Base-by-base conservation (phyloP, 2,797 vertebrate species). In the Fundulus diaphanus region DNA sequence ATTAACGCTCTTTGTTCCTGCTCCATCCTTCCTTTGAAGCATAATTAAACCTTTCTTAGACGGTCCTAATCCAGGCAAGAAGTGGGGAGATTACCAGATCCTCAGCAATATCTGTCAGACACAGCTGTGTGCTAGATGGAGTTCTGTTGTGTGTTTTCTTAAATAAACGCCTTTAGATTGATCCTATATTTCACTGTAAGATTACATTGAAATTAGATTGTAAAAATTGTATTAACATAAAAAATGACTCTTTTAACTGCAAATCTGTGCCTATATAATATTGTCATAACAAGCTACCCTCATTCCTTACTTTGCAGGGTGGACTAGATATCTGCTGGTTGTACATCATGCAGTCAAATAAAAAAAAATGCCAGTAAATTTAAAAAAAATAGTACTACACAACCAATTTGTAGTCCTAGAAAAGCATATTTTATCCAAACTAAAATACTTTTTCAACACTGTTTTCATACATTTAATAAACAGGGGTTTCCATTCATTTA, bases 1-100 rank as follows among this genome's bases (percentile, higher is more conserved):
- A 87, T 90, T 94, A 92, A 91, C 77, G 72, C 68, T 35, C 33
- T 6, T 13, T 20, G 18, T 24, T 22, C 12, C 6, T 0, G 5
- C 61, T 9, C 22, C 27, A 20, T 22, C 18, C 79, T 63, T 78
- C 80, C 72, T 75, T 68, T 70, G 67, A 51, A 27, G 69, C 77
- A 83, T 83, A 82, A 93, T 88, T 89, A 91, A 92, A 90, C 82
- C 89, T 85, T 87, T 87, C 85, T 90, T 82, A 59, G 44, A 76
- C 84, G 89, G 89, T 37, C 92, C 83, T 93, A 93, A 94, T 93
- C 92, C 87, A 76, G 24, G 56, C 76, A 79, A 89, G 81, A 91
- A 63, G 84, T 84, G 78, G 79, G 74, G 84, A 93, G 91, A 92
- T 92, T 92, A 93, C 82, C 54, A 29, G 75, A 93, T 91, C 86